Conservation (phyloP, 2,113 vertebrate genomes). For the Elachura formosa region DNA sequence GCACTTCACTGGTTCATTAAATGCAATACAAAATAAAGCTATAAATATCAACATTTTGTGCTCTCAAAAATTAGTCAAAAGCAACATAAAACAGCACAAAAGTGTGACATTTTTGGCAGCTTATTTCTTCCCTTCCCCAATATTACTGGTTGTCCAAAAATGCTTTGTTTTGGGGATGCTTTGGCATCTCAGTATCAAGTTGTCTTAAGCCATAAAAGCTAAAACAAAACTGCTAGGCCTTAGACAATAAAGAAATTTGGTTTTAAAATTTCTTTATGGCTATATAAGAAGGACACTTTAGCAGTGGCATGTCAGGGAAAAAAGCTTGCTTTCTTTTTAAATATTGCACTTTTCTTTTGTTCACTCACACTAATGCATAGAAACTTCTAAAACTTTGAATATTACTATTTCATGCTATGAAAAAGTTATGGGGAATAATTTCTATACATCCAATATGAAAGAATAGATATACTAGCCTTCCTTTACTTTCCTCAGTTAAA, state of each 20-base stretch:
- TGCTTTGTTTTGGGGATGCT: conserved; percentile 66
- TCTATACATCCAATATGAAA: conserved; percentile 65
- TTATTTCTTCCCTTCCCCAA: conserved; percentile 62
- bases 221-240: conserved; percentile 60
- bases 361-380: conserved; percentile 77
- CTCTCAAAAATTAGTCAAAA: conserved; percentile 64
- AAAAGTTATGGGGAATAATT: conserved; percentile 62
- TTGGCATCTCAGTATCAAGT: conserved; percentile 68
- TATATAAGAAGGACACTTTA: conserved; percentile 73
- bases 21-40: conserved; percentile 77
- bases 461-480: conserved; percentile 55
- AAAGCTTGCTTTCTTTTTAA: conserved; percentile 54
- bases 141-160: conserved; percentile 50
- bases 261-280: conserved; percentile 71
- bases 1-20: conserved; percentile 76
- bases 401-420: conserved; percentile 57
- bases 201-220: conserved; percentile 62
- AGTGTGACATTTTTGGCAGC: conserved; percentile 70
- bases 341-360: conserved; percentile 80
- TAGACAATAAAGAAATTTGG: conserved; percentile 72
- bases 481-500: conserved; percentile 55
- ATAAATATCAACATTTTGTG: conserved; percentile 72
- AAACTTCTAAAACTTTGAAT: conserved; percentile 63
- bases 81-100: conserved; percentile 66
- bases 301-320: conserved; percentile 58